phyloP scores from a whole-genome alignment of 2,888 invertebrate genomes.

The Spialia ferax region DNA sequence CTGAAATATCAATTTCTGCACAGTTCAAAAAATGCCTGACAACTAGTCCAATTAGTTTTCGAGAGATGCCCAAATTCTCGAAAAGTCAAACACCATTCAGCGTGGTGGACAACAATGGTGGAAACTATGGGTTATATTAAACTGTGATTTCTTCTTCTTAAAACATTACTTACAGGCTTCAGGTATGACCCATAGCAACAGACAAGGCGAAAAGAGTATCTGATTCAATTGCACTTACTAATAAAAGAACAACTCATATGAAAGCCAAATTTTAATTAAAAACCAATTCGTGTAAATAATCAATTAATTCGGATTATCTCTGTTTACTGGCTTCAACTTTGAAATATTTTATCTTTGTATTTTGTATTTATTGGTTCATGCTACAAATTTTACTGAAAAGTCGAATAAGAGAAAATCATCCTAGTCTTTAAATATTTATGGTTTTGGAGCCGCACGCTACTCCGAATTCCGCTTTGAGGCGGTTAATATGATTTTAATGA shows the following conservation, averaged over 20 bases:
- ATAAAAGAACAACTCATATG: neutral
- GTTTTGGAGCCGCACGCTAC: conserved; percentile 14
- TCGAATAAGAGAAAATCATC: conserved; percentile 15
- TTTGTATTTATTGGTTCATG: neutral
- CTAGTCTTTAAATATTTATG: conserved; percentile 24
- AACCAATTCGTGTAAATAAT: neutral
- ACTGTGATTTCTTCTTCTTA: no score
- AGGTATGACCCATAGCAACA: no score
- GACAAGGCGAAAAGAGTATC: no score
- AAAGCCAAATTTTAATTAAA: neutral
- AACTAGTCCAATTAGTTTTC: no score
- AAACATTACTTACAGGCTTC: no score
- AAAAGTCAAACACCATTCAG: no score
- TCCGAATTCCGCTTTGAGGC: conserved; percentile 29
- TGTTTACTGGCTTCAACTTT: neutral
- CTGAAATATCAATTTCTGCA: no score
- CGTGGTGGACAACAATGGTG: no score
- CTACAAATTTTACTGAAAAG: conserved; percentile 21
- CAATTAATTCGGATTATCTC: neutral
- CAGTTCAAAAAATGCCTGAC: no score
- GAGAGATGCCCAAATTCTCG: no score
- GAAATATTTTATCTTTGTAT: conserved; percentile 1
- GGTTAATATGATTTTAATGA: conserved; percentile 48
- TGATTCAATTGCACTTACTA: no score
- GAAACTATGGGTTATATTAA: no score